A percentile compares a stretch with the other conserved stretches of the same genome.
These are phyloP conservation scores for Sicus ferrugineus DNA, from an alignment of 2,888 invertebrate species.

Conservation along the genomic window DNA sequence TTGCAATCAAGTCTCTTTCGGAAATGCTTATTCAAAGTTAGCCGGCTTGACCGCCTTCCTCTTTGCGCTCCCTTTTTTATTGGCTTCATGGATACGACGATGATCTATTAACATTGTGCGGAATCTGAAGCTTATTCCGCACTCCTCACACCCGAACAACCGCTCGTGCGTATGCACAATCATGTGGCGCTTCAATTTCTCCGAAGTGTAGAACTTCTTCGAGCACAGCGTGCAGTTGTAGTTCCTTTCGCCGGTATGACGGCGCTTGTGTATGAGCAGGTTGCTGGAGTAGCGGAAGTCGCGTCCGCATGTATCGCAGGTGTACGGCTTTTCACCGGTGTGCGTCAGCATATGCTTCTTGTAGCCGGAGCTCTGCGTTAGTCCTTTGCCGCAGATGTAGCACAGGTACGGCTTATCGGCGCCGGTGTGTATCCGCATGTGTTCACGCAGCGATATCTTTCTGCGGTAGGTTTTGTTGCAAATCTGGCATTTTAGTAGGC, in stretches of 20 bases:
- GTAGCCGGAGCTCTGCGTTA: slow-evolving; percentile 63
- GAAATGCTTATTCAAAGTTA: too few species aligned
- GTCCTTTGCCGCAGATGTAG: slow-evolving; percentile 60
- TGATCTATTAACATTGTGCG: slow-evolving; percentile 48
- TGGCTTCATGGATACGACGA: slow-evolving; percentile 43
- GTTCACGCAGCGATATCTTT: slow-evolving; percentile 58
- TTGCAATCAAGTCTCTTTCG: too few species aligned
- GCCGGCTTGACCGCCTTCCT: too few species aligned
- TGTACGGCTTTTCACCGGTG: slow-evolving; percentile 61
- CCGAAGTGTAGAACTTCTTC: slow-evolving; percentile 58
- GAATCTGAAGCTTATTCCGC: slow-evolving; percentile 47
- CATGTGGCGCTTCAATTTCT: slow-evolving; percentile 60
- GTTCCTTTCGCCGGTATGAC: slow-evolving; percentile 58
- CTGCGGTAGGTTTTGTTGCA: slow-evolving; percentile 61
- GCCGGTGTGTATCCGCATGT: slow-evolving; percentile 58
- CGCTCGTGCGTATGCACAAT: slow-evolving; percentile 57
- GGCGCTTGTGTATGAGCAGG: slow-evolving; percentile 58
- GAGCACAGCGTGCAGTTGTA: slow-evolving; percentile 58
- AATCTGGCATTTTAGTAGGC: slow-evolving; percentile 57
- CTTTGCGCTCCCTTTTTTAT: not conserved
- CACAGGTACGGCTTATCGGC: slow-evolving; percentile 58
- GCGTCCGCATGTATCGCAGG: slow-evolving; percentile 58
- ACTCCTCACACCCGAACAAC: slow-evolving; percentile 48
- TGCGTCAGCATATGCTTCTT: slow-evolving; percentile 63
- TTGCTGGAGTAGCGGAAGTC: slow-evolving; percentile 62